Percentiles rank a stretch among this genome's conserved stretches.
Evolutionary conservation across 1,140 invertebrate genomes (phyloP).

Genomic region (Ganaspis sp.): DNA sequence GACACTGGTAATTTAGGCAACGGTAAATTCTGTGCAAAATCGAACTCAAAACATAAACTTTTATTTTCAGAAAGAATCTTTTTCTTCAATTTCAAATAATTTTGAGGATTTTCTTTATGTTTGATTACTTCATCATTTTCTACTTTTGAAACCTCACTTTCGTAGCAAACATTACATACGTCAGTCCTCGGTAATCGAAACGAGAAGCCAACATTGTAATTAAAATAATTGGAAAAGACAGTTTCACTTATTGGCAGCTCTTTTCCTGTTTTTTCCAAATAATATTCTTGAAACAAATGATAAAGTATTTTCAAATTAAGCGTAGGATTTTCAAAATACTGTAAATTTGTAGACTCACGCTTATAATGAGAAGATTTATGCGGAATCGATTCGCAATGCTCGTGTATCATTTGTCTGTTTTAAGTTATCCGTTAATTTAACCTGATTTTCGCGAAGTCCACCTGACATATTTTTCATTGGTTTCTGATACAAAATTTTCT

Average conservation of each 20-base stretch:
- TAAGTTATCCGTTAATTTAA: slow-evolving; percentile 13
- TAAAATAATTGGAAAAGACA: slow-evolving; percentile 33
- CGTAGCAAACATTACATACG: slow-evolving; percentile 38
- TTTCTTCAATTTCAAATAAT: slow-evolving; percentile 30
- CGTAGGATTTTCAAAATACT: slow-evolving; percentile 40
- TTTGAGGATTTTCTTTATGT: slow-evolving; percentile 10
- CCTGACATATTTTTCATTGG: not conserved
- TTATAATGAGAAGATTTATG: slow-evolving; percentile 40
- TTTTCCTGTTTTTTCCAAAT: not conserved
- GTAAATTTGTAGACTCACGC: slow-evolving; percentile 30
- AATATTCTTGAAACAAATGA: slow-evolving; percentile 14
- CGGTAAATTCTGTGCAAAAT: slow-evolving; percentile 39
- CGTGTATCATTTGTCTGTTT: slow-evolving; percentile 10
- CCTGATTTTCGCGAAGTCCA: slow-evolving; percentile 23
- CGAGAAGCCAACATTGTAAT: slow-evolving; percentile 20
- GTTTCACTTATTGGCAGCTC: slow-evolving; percentile 11
- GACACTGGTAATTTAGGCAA: slow-evolving; percentile 39
- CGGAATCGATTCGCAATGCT: slow-evolving; percentile 36
- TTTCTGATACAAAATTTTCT: not conserved
- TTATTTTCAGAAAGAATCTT: not conserved
- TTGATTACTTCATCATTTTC: not conserved
- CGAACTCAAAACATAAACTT: slow-evolving; percentile 36
- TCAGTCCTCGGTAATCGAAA: slow-evolving; percentile 30
- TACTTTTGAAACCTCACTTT: not conserved
- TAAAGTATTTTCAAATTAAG: slow-evolving; percentile 36